A percentile compares a stretch with the other conserved stretches of the same genome.
These are phyloP conservation scores for Cheilosia scutellata DNA, from an alignment of 2,888 invertebrate species.

Conservation along the genomic window DNA sequence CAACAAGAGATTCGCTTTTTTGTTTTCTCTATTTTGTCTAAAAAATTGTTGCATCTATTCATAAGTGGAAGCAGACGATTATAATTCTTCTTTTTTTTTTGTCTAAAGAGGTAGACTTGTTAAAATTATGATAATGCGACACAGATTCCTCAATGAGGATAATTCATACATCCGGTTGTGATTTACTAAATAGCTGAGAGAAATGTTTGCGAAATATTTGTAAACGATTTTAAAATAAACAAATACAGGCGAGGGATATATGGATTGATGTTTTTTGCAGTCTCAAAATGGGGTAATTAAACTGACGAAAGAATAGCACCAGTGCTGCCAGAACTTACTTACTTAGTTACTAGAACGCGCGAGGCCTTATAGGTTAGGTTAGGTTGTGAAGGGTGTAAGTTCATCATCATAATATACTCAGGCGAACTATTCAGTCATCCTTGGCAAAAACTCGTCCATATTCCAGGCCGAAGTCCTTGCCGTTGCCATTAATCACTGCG, in stretches of 20 bases:
- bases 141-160: conserved; percentile 37
- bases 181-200: background rate
- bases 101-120: conserved; percentile 1
- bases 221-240: conserved; percentile 34
- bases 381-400: too few relatives aligned
- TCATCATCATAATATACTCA: too few relatives aligned
- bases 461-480: too few relatives aligned
- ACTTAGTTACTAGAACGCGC: too few relatives aligned
- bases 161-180: conserved; percentile 6
- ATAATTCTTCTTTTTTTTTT: conserved; percentile 2
- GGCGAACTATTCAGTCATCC: too few relatives aligned
- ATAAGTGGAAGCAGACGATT: background rate
- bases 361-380: too few relatives aligned
- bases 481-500: too few relatives aligned
- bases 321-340: too few relatives aligned
- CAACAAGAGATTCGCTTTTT: conserved; percentile 53
- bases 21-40: background rate
- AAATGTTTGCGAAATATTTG: conserved; percentile 31
- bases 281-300: background rate
- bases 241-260: conserved; percentile 9
- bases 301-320: background rate
- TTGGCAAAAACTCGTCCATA: too few relatives aligned
- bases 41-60: conserved; percentile 1
- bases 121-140: conserved; percentile 32
- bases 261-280: conserved; percentile 16